phyloP scores from a whole-genome alignment of 2,797 vertebrate genomes.

The Picus viridis region DNA sequence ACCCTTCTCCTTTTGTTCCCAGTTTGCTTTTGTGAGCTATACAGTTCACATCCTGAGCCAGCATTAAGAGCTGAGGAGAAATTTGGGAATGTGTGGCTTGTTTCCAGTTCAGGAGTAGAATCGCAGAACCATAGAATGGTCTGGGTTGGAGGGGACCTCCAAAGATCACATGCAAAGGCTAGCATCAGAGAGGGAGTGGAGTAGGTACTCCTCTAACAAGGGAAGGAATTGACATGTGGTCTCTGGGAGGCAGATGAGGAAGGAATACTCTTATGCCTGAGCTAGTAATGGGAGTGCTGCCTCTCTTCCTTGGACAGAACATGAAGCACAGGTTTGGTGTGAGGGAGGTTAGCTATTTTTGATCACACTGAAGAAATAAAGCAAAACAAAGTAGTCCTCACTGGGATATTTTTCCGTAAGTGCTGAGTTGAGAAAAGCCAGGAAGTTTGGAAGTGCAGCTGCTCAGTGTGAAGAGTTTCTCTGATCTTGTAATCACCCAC shows the following conservation, averaged over 20 bases:
- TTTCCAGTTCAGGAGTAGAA: neutral
- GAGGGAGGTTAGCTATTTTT: neutral
- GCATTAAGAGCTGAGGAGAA: neutral
- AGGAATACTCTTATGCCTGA: neutral
- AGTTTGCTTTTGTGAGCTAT: neutral
- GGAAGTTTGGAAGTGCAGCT: neutral
- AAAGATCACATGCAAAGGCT: neutral
- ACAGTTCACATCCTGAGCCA: neutral
- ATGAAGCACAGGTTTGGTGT: fast-evolving
- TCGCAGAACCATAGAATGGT: too few relatives aligned
- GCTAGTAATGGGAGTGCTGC: neutral
- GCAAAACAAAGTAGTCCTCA: neutral
- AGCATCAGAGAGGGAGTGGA: neutral
- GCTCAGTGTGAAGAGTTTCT: neutral
- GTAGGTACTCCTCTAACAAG: neutral
- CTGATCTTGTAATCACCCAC: neutral
- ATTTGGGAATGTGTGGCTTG: neutral
- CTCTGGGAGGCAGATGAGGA: neutral
- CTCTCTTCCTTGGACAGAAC: neutral
- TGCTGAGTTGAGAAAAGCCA: neutral
- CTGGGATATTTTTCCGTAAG: neutral
- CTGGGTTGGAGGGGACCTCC: too few relatives aligned
- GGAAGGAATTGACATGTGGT: neutral
- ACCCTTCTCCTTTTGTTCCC: fast-evolving
- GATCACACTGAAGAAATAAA: neutral